Conservation (phyloP, 1,140 invertebrate genomes). For the Drosophila rhopaloa region DNA sequence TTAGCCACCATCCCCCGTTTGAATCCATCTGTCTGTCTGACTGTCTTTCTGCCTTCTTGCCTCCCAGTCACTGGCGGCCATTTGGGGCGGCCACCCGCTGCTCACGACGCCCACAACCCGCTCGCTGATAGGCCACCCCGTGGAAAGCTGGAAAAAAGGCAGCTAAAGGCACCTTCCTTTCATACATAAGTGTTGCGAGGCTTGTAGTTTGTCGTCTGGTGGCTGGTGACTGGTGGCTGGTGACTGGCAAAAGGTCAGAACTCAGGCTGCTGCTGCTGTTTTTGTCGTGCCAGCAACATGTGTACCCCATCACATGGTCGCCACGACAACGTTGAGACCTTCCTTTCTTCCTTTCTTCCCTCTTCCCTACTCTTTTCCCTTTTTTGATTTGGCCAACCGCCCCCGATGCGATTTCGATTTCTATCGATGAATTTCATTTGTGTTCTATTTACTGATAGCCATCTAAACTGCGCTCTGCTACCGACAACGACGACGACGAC, state of each 20-base stretch:
- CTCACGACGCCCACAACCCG: conserved; percentile 34
- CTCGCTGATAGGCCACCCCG: conserved; percentile 35
- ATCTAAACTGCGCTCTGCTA: conserved; percentile 78
- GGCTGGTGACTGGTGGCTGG: background rate
- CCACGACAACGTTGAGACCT: conserved; percentile 53
- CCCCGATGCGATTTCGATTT: conserved; percentile 76
- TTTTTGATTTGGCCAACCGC: conserved; percentile 72
- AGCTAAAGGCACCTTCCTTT: conserved; percentile 1
- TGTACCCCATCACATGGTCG: conserved; percentile 80
- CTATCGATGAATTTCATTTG: conserved; percentile 84
- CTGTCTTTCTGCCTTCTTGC: background rate
- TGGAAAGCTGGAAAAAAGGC: background rate
- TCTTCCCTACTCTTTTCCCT: background rate
- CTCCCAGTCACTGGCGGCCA: conserved; percentile 32
- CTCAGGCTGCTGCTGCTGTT: conserved; percentile 27
- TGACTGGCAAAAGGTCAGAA: conserved; percentile 70
- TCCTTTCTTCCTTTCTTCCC: conserved; percentile 17
- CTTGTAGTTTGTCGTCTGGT: conserved; percentile 44
- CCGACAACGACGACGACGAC: conserved; percentile 24
- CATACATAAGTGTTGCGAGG: conserved; percentile 31
- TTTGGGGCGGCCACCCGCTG: conserved; percentile 46
- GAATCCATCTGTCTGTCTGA: conserved; percentile 9
- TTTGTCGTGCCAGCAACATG: conserved; percentile 72
- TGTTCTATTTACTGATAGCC: conserved; percentile 84
- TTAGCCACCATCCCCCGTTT: conserved; percentile 12